Conservation (phyloP, 2,797 vertebrate species). For the Harpagifer antarcticus region DNA sequence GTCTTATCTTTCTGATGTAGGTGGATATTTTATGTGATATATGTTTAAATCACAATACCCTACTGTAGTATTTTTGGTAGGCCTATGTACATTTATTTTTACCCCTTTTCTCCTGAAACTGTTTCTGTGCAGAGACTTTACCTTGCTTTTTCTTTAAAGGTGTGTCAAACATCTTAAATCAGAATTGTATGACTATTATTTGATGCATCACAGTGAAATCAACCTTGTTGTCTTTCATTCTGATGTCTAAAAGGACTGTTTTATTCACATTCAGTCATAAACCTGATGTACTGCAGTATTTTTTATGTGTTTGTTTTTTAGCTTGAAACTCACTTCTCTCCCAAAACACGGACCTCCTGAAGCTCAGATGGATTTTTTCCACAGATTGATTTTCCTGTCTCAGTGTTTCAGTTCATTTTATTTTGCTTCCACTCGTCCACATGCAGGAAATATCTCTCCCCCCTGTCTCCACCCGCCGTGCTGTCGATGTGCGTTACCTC, state of each 20-base stretch:
- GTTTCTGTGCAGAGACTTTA: too few relatives aligned
- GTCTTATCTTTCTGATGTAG: too few relatives aligned
- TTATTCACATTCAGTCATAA: too few relatives aligned
- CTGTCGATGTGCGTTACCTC: constrained; percentile 73
- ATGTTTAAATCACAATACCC: neutral
- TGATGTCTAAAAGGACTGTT: too few relatives aligned
- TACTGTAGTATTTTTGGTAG: neutral
- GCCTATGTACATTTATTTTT: too few relatives aligned
- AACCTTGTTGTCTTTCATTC: too few relatives aligned
- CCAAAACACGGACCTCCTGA: neutral
- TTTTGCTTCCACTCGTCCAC: neutral
- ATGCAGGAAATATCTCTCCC: constrained; percentile 19
- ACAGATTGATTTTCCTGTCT: constrained; percentile 26
- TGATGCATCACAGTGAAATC: too few relatives aligned
- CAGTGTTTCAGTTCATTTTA: neutral
- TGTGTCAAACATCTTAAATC: too few relatives aligned
- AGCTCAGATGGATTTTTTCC: constrained; percentile 13
- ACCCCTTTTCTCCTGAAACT: too few relatives aligned
- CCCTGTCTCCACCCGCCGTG: constrained; percentile 26
- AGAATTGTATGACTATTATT: too few relatives aligned
- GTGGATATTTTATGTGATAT: neutral
- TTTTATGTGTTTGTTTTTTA: neutral
- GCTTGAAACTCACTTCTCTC: neutral
- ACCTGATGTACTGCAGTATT: neutral
- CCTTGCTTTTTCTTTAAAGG: too few relatives aligned